Evolutionary conservation across 2,113 vertebrate species (phyloP).

Genomic region (Hiodon alosoides): DNA sequence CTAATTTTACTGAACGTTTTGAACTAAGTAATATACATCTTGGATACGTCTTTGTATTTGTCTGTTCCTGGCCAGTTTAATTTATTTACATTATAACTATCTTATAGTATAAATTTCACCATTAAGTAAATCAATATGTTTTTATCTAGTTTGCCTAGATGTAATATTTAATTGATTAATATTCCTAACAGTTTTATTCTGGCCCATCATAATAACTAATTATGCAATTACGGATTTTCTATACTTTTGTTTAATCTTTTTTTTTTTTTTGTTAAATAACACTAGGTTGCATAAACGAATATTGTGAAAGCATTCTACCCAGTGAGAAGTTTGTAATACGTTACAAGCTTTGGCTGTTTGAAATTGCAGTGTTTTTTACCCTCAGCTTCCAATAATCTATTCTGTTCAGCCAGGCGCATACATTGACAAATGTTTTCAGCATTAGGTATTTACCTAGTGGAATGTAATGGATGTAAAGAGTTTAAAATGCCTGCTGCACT

Average conservation of each 20-base stretch:
- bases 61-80: no score
- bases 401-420: conserved; percentile 67
- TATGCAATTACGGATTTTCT: neutral
- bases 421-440: conserved; percentile 70
- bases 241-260: neutral
- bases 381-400: conserved; percentile 67
- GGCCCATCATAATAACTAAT: no score
- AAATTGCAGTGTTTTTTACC: conserved; percentile 63
- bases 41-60: no score
- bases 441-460: conserved; percentile 67
- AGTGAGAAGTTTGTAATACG: conserved; percentile 57
- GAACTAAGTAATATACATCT: no score
- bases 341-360: conserved; percentile 59
- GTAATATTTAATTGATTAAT: no score
- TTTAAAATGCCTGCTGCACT: conserved; percentile 60
- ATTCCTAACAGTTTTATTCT: no score
- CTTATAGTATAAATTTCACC: no score
- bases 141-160: no score
- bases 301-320: conserved; percentile 12
- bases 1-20: no score
- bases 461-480: conserved; percentile 70
- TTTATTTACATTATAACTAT: no score
- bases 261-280: neutral
- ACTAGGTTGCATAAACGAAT: neutral
- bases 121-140: no score